These are phyloP conservation scores for Ectemnius lituratus DNA, from an alignment of 2,888 invertebrate genomes.

Conservation along the genomic window DNA sequence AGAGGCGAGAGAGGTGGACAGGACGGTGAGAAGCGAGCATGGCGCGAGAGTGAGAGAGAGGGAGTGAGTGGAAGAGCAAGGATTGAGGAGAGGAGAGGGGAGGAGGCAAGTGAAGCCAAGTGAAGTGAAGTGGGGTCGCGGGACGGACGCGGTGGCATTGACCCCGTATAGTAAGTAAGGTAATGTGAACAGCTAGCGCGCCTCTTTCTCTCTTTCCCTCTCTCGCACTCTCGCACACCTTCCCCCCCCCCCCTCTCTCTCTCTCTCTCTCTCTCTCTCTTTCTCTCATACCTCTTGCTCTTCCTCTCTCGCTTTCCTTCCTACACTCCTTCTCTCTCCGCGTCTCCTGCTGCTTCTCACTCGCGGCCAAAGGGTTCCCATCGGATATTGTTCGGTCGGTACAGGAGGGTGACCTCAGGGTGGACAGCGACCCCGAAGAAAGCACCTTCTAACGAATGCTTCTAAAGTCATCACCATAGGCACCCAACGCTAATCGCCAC, in stretches of 20 bases:
- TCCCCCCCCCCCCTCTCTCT: constrained; percentile 28
- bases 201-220: constrained; percentile 37
- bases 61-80: constrained; percentile 39
- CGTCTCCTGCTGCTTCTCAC: constrained; percentile 24
- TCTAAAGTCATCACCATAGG: constrained; percentile 47
- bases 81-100: constrained; percentile 53
- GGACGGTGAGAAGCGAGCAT: constrained; percentile 27
- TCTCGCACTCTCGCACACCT: constrained; percentile 17
- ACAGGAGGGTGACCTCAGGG: constrained; percentile 61
- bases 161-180: constrained; percentile 75
- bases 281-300: constrained; percentile 26
- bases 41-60: constrained; percentile 28
- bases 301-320: constrained; percentile 18
- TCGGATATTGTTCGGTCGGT: constrained; percentile 63
- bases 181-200: constrained; percentile 74
- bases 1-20: constrained; percentile 29
- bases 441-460: constrained; percentile 53
- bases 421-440: constrained; percentile 66
- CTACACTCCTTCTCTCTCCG: constrained; percentile 24
- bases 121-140: constrained; percentile 71
- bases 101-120: constrained; percentile 66
- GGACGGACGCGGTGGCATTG: constrained; percentile 73
- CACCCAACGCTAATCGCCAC: constrained; percentile 46
- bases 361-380: constrained; percentile 62
- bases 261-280: constrained; percentile 24